Conservation (phyloP, 1,140 invertebrate species). For the Lethocerus indicus region DNA sequence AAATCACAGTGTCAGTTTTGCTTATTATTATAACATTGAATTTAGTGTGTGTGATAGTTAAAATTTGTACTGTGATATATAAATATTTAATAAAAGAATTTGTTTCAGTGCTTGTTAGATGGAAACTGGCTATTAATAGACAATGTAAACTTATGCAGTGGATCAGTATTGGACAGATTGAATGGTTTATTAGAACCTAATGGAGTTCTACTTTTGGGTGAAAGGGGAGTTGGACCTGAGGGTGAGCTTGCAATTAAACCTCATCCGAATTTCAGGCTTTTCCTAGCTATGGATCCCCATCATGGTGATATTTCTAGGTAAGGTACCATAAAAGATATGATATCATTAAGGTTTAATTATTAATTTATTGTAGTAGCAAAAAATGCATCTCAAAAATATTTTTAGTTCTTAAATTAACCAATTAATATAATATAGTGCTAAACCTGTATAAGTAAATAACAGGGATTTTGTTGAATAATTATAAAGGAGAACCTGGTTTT, state of each 20-base stretch:
- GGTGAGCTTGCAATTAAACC: slow-evolving; percentile 58
- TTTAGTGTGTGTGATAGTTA: not conserved
- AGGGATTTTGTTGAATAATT: no score
- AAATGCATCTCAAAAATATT: no score
- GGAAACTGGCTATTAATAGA: slow-evolving; percentile 89
- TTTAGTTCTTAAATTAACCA: no score
- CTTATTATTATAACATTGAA: not conserved
- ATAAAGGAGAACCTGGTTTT: no score
- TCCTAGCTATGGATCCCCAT: slow-evolving; percentile 87
- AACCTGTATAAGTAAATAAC: no score
- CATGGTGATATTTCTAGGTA: slow-evolving; percentile 86
- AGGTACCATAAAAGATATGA: no score
- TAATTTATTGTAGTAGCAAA: not conserved
- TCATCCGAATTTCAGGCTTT: slow-evolving; percentile 82
- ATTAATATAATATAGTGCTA: no score
- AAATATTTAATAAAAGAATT: not conserved
- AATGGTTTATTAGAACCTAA: slow-evolving; percentile 89
- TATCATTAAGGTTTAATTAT: no score
- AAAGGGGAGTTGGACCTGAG: slow-evolving; percentile 63
- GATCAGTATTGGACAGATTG: slow-evolving; percentile 89
- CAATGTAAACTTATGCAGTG: slow-evolving; percentile 92
- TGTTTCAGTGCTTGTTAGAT: slow-evolving; percentile 47
- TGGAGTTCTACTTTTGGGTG: slow-evolving; percentile 77
- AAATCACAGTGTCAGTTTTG: no score
- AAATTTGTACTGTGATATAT: no score